A percentile compares a stretch with the other conserved stretches of the same genome.
phyloP scores from a whole-genome alignment of 2,888 invertebrate genomes.

The Allacma fusca region DNA sequence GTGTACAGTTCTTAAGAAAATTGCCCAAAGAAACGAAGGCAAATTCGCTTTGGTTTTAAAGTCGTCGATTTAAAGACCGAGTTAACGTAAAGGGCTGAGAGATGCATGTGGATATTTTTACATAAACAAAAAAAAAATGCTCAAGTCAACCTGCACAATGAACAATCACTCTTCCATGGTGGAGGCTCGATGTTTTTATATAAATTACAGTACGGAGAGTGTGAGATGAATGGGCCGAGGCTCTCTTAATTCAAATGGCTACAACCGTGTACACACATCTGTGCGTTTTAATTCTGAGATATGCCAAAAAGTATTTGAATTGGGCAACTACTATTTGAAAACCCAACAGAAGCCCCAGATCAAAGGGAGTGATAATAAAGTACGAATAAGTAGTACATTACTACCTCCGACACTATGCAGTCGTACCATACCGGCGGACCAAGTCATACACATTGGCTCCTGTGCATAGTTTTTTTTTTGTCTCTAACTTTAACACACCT shows the following conservation, averaged over 20 bases:
- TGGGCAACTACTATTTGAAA: background rate
- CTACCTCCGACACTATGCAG: background rate
- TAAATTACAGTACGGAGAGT: background rate
- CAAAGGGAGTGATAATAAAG: conserved; percentile 8
- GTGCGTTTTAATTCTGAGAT: background rate
- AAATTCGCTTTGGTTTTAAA: conserved; percentile 7
- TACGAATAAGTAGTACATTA: conserved; percentile 22
- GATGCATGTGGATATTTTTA: too few relatives aligned
- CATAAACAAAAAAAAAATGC: background rate
- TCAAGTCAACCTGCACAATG: conserved; percentile 19
- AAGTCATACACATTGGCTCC: background rate
- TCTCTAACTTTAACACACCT: background rate
- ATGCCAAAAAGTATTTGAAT: background rate
- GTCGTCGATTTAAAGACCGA: too few relatives aligned
- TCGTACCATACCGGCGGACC: background rate
- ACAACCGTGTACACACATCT: background rate
- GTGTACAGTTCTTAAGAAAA: too few relatives aligned
- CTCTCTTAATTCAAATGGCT: background rate
- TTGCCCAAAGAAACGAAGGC: too few relatives aligned
- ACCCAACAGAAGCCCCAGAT: conserved; percentile 4
- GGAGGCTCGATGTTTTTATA: background rate
- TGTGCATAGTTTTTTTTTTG: background rate
- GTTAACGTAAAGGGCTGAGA: too few relatives aligned
- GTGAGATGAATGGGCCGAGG: background rate
- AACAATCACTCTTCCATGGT: conserved; percentile 21